Evolutionary conservation across 2,113 vertebrate species (phyloP).

Genomic region (Sinocyclocheilus maitianheensis): DNA sequence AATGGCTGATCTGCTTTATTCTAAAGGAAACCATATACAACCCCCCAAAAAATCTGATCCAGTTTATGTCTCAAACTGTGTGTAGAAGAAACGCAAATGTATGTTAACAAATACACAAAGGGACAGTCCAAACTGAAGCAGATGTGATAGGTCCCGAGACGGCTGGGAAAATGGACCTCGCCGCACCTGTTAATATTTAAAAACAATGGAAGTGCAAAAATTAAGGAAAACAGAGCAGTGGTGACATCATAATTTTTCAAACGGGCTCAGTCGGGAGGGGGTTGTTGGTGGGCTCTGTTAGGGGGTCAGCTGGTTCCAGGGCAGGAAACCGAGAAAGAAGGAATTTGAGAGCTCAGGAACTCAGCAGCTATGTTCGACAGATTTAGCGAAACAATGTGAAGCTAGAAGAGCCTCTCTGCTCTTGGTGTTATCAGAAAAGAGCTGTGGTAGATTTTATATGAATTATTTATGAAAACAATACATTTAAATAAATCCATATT

Average conservation of each 20-base stretch:
- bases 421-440: conserved; percentile 47
- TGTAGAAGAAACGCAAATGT: conserved; percentile 69
- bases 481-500: neutral
- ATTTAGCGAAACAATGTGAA: conserved; percentile 60
- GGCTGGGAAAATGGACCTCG: conserved; percentile 43
- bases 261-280: conserved; percentile 66
- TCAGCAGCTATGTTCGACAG: conserved; percentile 72
- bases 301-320: conserved; percentile 61
- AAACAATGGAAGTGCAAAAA: conserved; percentile 64
- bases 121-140: conserved; percentile 72
- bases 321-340: conserved; percentile 75
- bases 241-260: conserved; percentile 76
- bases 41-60: neutral
- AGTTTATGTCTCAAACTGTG: neutral
- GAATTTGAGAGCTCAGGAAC: conserved; percentile 74
- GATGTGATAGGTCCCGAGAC: conserved; percentile 67
- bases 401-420: conserved; percentile 41
- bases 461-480: neutral
- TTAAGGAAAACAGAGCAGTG: conserved; percentile 63
- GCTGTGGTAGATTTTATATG: neutral
- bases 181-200: conserved; percentile 73
- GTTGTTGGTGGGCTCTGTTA: conserved; percentile 67
- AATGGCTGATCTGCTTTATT: neutral
- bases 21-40: neutral
- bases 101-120: conserved; percentile 71